These are phyloP conservation scores for Temnothorax longispinosus DNA, from an alignment of 1,140 invertebrate species.

Conservation along the genomic window DNA sequence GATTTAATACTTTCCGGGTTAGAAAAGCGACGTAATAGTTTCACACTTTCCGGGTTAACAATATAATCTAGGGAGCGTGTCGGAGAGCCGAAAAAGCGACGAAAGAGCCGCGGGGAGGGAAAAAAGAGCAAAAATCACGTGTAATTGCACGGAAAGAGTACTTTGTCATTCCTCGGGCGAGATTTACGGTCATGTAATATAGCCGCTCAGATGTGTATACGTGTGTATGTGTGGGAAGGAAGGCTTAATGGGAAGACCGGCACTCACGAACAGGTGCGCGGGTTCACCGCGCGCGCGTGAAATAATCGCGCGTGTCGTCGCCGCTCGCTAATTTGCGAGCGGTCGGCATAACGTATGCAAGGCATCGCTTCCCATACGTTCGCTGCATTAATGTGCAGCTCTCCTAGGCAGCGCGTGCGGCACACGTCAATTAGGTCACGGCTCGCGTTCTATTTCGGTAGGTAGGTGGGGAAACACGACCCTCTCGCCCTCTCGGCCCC, in stretches of 20 bases:
- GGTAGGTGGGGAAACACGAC: not conserved
- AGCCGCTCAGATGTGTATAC: not conserved
- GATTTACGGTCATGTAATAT: not conserved
- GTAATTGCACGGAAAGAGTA: not conserved
- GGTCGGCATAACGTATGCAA: conserved; percentile 23
- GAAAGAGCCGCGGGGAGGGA: no score
- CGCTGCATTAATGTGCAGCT: not conserved
- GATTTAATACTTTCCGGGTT: not conserved
- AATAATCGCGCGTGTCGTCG: conserved; percentile 9
- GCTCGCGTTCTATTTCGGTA: conserved; percentile 44
- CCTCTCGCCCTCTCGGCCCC: not conserved
- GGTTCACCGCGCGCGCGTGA: not conserved
- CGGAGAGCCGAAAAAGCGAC: not conserved
- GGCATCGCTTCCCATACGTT: not conserved
- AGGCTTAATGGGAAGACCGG: not conserved
- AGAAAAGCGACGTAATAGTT: not conserved
- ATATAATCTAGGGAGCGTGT: not conserved
- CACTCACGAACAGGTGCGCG: not conserved
- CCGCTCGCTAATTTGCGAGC: conserved; percentile 28
- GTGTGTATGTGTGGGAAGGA: not conserved
- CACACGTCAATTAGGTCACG: conserved; percentile 52
- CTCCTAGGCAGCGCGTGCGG: not conserved
- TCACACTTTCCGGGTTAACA: not conserved
- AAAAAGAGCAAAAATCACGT: not conserved
- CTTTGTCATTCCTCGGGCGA: not conserved